These are phyloP conservation scores for Cirrhinus mrigala DNA, from an alignment of 2,797 vertebrate species.

Conservation along the genomic window DNA sequence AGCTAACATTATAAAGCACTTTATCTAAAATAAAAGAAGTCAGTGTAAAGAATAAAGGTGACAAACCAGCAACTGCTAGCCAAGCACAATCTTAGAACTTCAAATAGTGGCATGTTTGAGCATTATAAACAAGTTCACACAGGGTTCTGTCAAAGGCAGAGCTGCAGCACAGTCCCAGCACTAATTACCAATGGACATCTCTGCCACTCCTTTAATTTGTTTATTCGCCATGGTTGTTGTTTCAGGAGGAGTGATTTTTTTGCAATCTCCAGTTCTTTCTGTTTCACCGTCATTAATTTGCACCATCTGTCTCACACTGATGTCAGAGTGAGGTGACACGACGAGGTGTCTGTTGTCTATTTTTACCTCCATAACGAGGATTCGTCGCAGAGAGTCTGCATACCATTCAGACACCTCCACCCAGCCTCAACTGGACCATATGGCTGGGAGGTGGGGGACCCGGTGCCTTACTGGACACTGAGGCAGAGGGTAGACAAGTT, in stretches of 20 bases:
- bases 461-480: slow-evolving; percentile 71
- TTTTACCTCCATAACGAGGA: slow-evolving; percentile 82
- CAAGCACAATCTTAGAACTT: slow-evolving; percentile 48
- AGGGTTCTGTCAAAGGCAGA: slow-evolving; percentile 40
- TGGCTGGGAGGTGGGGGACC: slow-evolving; percentile 72
- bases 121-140: slow-evolving; percentile 46
- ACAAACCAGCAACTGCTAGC: slow-evolving; percentile 49
- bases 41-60: slow-evolving; percentile 12
- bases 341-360: slow-evolving; percentile 79
- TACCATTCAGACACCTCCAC: slow-evolving; percentile 70
- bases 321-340: slow-evolving; percentile 76
- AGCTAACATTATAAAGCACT: not conserved
- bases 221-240: slow-evolving; percentile 66
- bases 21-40: not conserved
- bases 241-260: slow-evolving; percentile 53
- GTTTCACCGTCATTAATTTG: slow-evolving; percentile 74
- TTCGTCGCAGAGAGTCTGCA: slow-evolving; percentile 72
- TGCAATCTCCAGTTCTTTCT: slow-evolving; percentile 64
- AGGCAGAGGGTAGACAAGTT: slow-evolving; percentile 66
- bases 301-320: slow-evolving; percentile 79
- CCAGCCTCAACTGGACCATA: slow-evolving; percentile 76
- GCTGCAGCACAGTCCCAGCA: slow-evolving; percentile 38
- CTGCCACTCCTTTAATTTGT: slow-evolving; percentile 45
- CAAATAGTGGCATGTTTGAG: slow-evolving; percentile 51
- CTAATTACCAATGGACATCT: slow-evolving; percentile 61